Evolutionary conservation across 1,140 invertebrate species (phyloP), one percentile per base, ranked within the genome.

Genomic region (Aporrectodea caliginosa): DNA sequence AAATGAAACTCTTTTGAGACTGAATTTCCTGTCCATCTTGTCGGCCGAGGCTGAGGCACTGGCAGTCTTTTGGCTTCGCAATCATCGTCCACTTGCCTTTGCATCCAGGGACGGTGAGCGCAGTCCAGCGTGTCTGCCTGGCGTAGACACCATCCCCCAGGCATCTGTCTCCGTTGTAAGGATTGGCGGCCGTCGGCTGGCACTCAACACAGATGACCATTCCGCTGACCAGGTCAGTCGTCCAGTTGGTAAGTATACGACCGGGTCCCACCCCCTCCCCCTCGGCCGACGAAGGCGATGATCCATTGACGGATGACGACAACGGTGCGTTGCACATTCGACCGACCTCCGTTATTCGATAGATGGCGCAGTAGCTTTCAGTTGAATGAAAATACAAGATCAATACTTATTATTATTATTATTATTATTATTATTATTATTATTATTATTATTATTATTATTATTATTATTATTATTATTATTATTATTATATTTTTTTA

Each of bases 141-240:
- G 81, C 35, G 68, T 75, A 82, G 1, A 86, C 84, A 2, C 86
- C 86, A 35, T 87, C 85, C 43, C 86, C 86, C n/a, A 83, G 80
- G 72, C 86, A 87, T 27, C 86, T 81, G 32, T 82, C 80, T 69
- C 85, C 85, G 16, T 84, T 80, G 1, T 85, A 79, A 58, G 83
- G 83, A 77, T 84, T 83, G 85, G 87, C 87, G 76, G 85, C 85
- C 27, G 83, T 81, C 33, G 84, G 85, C 73, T 87, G 85, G 75
- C 86, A 87, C 79, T 87, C 85, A 0, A 87, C 85, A 73, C 86
- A 87, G 16, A 87, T 83, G 22, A 81, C 80, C 0, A 72, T 78
- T 16, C 83, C 83, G 30, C 78, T 81, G 73, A 82, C 81, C 2
- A 87, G 81, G 12, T 78, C 77, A 32, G 78, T 81, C 31, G 85